A percentile compares a stretch with the other conserved stretches of the same genome.
Evolutionary conservation across 2,888 invertebrate species (phyloP).

Genomic region (Odontocolon sp.): DNA sequence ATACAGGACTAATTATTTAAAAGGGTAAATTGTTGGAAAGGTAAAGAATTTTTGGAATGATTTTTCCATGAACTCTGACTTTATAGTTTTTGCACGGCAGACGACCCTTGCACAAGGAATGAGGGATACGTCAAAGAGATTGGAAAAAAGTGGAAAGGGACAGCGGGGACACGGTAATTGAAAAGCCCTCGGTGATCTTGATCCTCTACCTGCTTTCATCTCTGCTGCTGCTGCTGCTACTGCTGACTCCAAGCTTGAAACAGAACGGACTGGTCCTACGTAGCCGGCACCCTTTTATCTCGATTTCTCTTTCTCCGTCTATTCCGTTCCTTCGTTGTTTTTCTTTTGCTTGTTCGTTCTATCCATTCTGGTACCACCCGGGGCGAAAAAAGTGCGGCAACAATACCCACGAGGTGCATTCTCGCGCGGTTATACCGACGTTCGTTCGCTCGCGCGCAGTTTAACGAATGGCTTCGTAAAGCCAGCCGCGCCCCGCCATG

Average conservation of each 20-base stretch:
- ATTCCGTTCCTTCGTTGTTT: slow-evolving; percentile 54
- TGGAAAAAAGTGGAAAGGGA: slow-evolving; percentile 53
- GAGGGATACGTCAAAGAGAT: slow-evolving; percentile 45
- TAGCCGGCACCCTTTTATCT: slow-evolving; percentile 67
- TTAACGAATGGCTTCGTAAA: slow-evolving; percentile 75
- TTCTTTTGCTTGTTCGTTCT: slow-evolving; percentile 35
- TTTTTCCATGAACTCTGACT: slow-evolving; percentile 28
- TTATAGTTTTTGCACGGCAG: slow-evolving; percentile 18
- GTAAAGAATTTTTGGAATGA: slow-evolving; percentile 11
- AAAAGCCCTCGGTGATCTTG: slow-evolving; percentile 73
- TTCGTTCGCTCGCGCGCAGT: slow-evolving; percentile 52
- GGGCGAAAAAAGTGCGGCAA: slow-evolving; percentile 66
- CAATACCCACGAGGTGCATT: slow-evolving; percentile 72
- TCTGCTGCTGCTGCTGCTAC: slow-evolving; percentile 39
- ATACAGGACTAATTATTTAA: too few relatives aligned
- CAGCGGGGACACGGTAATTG: slow-evolving; percentile 74
- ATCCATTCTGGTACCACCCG: slow-evolving; percentile 49
- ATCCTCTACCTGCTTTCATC: slow-evolving; percentile 64
- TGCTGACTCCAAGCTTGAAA: slow-evolving; percentile 32
- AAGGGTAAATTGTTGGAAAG: too few relatives aligned
- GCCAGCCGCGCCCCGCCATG: slow-evolving; percentile 62
- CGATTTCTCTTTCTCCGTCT: slow-evolving; percentile 68
- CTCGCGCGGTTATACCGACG: slow-evolving; percentile 70
- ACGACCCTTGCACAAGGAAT: slow-evolving; percentile 3
- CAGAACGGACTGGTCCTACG: slow-evolving; percentile 4